Percentiles rank a stretch among this genome's conserved stretches.
Evolutionary conservation across 2,113 vertebrate species (phyloP).

Genomic region (Cromileptes altivelis): DNA sequence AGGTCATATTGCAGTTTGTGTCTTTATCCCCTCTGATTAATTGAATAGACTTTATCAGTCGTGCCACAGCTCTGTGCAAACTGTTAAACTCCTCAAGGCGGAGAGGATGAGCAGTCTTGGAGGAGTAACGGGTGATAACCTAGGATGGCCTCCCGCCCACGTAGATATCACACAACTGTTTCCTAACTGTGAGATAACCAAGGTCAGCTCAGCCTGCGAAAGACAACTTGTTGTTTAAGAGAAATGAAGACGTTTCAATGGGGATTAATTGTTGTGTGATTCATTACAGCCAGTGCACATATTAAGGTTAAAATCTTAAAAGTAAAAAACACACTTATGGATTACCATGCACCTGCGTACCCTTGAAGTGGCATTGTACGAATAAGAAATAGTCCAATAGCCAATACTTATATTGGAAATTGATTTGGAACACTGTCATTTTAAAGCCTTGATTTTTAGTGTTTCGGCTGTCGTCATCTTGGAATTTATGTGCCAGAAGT

Average conservation of each 20-base stretch:
- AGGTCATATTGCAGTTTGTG: slow-evolving; percentile 27
- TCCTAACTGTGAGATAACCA: slow-evolving; percentile 53
- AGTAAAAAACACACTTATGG: not conserved
- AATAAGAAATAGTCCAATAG: no score
- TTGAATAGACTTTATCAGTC: slow-evolving; percentile 65
- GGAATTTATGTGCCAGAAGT: no score
- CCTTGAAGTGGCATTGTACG: no score
- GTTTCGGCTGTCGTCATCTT: no score
- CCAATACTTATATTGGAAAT: no score
- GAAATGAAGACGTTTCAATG: not conserved
- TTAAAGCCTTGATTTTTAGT: no score
- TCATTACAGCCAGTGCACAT: not conserved
- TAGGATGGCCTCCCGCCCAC: slow-evolving; percentile 47
- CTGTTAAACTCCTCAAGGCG: slow-evolving; percentile 24
- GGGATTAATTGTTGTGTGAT: not conserved
- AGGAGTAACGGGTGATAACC: slow-evolving; percentile 70
- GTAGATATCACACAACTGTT: slow-evolving; percentile 49
- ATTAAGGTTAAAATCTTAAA: no score
- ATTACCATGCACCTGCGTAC: no score
- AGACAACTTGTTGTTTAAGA: slow-evolving; percentile 18
- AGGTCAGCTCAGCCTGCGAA: slow-evolving; percentile 48
- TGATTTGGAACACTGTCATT: no score
- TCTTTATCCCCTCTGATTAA: slow-evolving; percentile 24
- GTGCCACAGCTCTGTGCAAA: slow-evolving; percentile 15
- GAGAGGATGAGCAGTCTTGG: slow-evolving; percentile 27